These are phyloP conservation scores for Apantesis nais DNA, from an alignment of 2,888 invertebrate species.

Conservation along the genomic window DNA sequence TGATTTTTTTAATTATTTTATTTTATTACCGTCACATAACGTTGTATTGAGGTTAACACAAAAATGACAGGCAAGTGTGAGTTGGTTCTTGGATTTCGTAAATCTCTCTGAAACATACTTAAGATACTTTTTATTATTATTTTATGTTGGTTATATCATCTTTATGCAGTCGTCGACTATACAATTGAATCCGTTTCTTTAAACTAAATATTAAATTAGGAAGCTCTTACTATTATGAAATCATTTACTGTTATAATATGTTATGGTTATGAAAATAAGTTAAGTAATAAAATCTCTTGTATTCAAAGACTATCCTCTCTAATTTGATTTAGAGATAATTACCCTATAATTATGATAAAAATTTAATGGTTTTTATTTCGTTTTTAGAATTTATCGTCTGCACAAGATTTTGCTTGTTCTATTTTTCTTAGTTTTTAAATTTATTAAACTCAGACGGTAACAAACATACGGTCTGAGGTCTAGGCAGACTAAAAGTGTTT, in stretches of 20 bases:
- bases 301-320: background rate
- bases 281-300: background rate
- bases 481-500: background rate
- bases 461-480: background rate
- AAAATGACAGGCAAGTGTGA: background rate
- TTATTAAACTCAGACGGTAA: background rate
- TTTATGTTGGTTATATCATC: background rate
- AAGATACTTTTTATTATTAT: background rate
- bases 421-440: background rate
- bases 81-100: background rate
- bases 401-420: background rate
- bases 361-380: background rate
- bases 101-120: background rate
- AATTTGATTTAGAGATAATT: background rate
- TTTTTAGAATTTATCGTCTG: background rate
- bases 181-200: background rate
- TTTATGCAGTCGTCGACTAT: background rate
- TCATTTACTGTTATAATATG: background rate
- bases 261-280: background rate
- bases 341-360: background rate
- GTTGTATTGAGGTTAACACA: slow-evolving; percentile 8
- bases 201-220: background rate
- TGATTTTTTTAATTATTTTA: slow-evolving; percentile 1
- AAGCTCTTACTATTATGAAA: slow-evolving; percentile 3
- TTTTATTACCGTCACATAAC: background rate